Percentiles rank a stretch among this genome's conserved stretches.
These are phyloP conservation scores for Nephrotoma appendiculata DNA, from an alignment of 2,888 invertebrate genomes.

Conservation along the genomic window DNA sequence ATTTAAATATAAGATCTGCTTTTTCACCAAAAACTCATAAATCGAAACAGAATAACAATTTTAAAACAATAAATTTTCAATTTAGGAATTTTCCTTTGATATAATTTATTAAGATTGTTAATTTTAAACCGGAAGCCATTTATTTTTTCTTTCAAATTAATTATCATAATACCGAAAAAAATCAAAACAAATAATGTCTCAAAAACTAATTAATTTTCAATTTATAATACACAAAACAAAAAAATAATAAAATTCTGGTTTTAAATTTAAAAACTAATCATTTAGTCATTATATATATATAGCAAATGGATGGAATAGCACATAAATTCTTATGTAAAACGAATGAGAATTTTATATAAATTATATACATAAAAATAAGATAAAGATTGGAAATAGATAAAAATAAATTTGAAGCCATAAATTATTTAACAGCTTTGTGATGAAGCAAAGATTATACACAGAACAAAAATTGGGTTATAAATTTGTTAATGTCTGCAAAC, in stretches of 20 bases:
- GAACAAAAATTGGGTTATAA: background rate
- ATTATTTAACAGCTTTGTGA: background rate
- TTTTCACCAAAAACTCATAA: background rate
- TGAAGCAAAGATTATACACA: background rate
- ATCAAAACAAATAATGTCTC: background rate
- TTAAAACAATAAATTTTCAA: background rate
- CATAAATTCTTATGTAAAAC: background rate
- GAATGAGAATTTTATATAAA: background rate
- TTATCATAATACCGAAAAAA: background rate
- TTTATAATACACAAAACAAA: background rate
- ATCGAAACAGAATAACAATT: background rate
- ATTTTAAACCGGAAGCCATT: background rate
- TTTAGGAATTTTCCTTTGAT: background rate
- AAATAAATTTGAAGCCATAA: background rate
- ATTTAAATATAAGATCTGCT: background rate
- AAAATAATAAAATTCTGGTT: background rate
- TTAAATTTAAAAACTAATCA: background rate
- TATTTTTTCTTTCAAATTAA: background rate
- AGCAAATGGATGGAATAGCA: background rate
- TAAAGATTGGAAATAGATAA: background rate
- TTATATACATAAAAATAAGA: background rate
- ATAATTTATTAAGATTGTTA: background rate
- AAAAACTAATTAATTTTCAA: background rate
- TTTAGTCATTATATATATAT: background rate
- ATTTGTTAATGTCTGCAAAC: background rate